Evolutionary conservation across 2,888 invertebrate genomes (phyloP).

Genomic region (Leucophenga montana): DNA sequence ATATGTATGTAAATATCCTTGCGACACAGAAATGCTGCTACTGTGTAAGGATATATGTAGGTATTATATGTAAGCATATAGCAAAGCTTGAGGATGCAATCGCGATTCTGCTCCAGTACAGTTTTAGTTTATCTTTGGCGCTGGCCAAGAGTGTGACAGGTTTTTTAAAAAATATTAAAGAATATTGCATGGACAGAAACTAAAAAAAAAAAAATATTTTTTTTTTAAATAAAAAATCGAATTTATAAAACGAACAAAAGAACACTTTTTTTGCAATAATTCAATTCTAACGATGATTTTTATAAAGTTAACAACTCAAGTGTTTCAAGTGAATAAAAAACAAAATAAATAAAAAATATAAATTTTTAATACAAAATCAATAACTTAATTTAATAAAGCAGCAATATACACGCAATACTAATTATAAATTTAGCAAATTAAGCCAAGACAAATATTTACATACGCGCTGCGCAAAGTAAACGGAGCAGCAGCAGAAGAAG

Average conservation of each 20-base stretch:
- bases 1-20: constrained; percentile 25
- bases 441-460: constrained; percentile 23
- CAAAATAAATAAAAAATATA: constrained; percentile 28
- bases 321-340: constrained; percentile 29
- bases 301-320: constrained; percentile 34
- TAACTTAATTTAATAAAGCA: constrained; percentile 3
- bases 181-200: constrained; percentile 35
- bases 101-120: constrained; percentile 47
- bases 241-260: constrained; percentile 39
- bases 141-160: constrained; percentile 64
- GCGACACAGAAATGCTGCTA: constrained; percentile 4
- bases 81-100: constrained; percentile 38
- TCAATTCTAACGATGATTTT: constrained; percentile 2
- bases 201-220: constrained; percentile 43
- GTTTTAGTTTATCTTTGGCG: constrained; percentile 67
- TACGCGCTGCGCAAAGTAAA: not conserved
- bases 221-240: constrained; percentile 36
- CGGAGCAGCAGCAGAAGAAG: not conserved
- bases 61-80: too few species aligned
- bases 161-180: constrained; percentile 33
- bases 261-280: constrained; percentile 38
- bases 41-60: constrained; percentile 38
- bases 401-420: constrained; percentile 1
- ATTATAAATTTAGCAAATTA: constrained; percentile 9
- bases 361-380: constrained; percentile 15